Evolutionary conservation across 2,113 vertebrate genomes (phyloP), one percentile per base, ranked within the genome.

Genomic region (Vulpes vulpes): DNA sequence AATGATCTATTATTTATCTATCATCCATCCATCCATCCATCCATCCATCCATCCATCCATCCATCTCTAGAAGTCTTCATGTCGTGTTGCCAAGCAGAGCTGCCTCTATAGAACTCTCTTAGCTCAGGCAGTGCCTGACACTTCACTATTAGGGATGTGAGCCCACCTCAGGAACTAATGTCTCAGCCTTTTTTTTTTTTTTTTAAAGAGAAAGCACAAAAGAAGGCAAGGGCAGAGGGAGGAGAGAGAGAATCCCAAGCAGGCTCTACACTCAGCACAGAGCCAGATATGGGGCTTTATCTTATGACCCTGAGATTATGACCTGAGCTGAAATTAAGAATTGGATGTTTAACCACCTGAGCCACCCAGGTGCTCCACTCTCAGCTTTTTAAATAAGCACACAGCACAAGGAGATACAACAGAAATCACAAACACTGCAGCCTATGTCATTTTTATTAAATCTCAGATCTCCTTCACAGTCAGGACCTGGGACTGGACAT

Each of bases 291-390:
- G 67, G 1, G 32, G 32, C 32, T 69, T 0, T 8, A 69, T 69
- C 32, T 69, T n/a, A 69, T 69, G 67, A 35, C 32, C 32, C 14
- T 69, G 32, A 69, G 32, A n/a, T n/a, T 16, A 69, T 16, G 8
- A 69, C 32, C 67, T 69, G 16, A 69, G 67, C 32, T 10, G 32
- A 69, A 69, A 69, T 35, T 17, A 69, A 69, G 67, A 35, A n/a
- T 35, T 1, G 0, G 32, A 20, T 0, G 17, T n/a, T 27, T 69
- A 69, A 69, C 16, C 19, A n/a, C n/a, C 32, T 20, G 67, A 69
- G 32, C 32, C 67, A 20, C 8, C 8, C 8, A 19, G 32, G 16
- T 0, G 0, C 32, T 8, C n/a, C 8, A 4, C 16, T 69, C 23
- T 64, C 51, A 76, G 82, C 51, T 30, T 76, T 65, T 76, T 73